A percentile compares a stretch with the other conserved stretches of the same genome.
Evolutionary conservation across 2,113 vertebrate species (phyloP).

Genomic region (Dicentrarchus labrax): DNA sequence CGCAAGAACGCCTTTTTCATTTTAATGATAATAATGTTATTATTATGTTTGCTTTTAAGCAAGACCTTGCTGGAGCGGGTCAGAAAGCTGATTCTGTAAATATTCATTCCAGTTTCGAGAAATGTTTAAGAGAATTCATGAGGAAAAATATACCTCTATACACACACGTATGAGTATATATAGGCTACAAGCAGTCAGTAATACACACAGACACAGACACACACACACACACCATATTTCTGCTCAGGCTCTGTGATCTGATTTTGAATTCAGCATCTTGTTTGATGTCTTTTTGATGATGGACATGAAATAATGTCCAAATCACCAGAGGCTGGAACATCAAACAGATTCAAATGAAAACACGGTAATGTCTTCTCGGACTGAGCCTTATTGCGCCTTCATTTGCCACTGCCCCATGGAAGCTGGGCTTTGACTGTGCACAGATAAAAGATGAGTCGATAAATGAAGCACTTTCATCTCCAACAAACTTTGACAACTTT

Average conservation of each 20-base stretch:
- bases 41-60: not conserved
- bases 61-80: not conserved
- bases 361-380: conserved; percentile 75
- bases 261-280: conserved; percentile 75
- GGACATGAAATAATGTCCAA: conserved; percentile 83
- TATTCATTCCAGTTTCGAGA: conserved; percentile 22
- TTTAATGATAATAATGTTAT: conserved; percentile 41
- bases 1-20: conserved; percentile 66
- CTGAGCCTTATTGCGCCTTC: conserved; percentile 66
- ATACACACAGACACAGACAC: not conserved
- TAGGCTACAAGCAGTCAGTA: conserved; percentile 4
- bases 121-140: conserved; percentile 15
- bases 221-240: conserved; percentile 28
- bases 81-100: conserved; percentile 40
- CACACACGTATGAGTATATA: not conserved
- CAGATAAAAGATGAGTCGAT: conserved; percentile 77
- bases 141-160: not conserved
- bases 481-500: conserved; percentile 64
- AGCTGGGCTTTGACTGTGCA: conserved; percentile 57
- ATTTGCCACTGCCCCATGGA: conserved; percentile 71
- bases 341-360: conserved; percentile 80
- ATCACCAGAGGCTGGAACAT: conserved; percentile 80
- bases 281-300: conserved; percentile 84
- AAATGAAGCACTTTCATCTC: conserved; percentile 77
- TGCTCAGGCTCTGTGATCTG: conserved; percentile 64